These are phyloP conservation scores for Syngnathus scovelli DNA, from an alignment of 2,113 vertebrate genomes.

Conservation along the genomic window DNA sequence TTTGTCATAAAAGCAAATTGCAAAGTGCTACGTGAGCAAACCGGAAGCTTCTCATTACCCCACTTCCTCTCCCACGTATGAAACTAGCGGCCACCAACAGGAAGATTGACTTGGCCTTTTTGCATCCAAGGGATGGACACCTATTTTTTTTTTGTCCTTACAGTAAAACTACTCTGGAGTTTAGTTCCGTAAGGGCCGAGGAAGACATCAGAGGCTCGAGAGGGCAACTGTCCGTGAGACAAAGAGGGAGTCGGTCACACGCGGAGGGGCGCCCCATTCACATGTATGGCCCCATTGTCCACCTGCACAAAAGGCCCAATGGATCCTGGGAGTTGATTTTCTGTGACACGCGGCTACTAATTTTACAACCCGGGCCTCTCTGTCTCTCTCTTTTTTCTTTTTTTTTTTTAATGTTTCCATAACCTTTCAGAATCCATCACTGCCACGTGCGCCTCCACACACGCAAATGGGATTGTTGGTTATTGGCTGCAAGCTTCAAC, in stretches of 20 bases:
- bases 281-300: conserved; percentile 63
- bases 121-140: background rate
- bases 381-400: background rate
- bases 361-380: conserved; percentile 46
- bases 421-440: conserved; percentile 44
- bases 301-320: conserved; percentile 64
- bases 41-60: background rate
- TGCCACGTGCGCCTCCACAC: background rate
- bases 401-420: conserved; percentile 20
- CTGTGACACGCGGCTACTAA: conserved; percentile 59
- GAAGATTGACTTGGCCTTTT: conserved; percentile 9
- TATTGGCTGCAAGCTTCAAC: background rate
- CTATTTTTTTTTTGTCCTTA: background rate
- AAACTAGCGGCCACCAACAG: conserved; percentile 32
- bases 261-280: conserved; percentile 53
- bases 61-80: conserved; percentile 58
- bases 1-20: too few species aligned
- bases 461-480: background rate
- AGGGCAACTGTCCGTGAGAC: conserved; percentile 53
- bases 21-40: background rate
- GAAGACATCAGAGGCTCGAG: conserved; percentile 60
- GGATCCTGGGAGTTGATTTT: conserved; percentile 64
- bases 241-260: conserved; percentile 63
- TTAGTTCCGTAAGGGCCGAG: conserved; percentile 45
- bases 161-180: conserved; percentile 25